Base-by-base conservation (phyloP, 2,888 invertebrate genomes). In the Mythimna vitellina region DNA sequence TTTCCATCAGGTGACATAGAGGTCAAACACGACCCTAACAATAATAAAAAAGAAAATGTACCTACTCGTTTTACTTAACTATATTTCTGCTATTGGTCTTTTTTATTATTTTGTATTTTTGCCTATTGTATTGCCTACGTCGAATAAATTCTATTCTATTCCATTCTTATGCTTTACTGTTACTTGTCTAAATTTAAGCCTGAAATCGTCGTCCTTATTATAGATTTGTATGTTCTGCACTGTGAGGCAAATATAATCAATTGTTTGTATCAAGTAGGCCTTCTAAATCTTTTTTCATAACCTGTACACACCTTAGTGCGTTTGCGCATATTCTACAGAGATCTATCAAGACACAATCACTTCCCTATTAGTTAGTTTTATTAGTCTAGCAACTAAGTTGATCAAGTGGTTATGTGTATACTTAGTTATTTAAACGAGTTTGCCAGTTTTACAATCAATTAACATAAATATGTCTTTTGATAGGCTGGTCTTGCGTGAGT, bases 341-440 rank as follows among this genome's bases (percentile, higher is more conserved):
- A 65, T 80, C 57, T 74, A 53, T 70, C 20, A 62, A 56, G 42
- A 25, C 7, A 20, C 68, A 58, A 65, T 67, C 62, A 81, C 82
- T 80, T 80, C 80, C 80, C 78, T 54, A 74, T 81, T 74, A 51
- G 64, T 65, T 57, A 61, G 49, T 69, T 69, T 73, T 81, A 81
- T 70, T 78, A 78, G 67, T 56, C 67, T 58, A 70, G 54, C 78
- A 67, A 78, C 74, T 62, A 56, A 58, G 78, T 67, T 78, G 73
- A 70, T 69, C 57, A 53, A 53, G 25, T 57, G 49, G 58, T 54
- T 73, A 66, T 61, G 12, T 81, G 32, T 35, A n/a, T 49, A 78
- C 54, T 49, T 46, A 70, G 25, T 60, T 64, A 67, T 51, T 61
- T 74, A 67, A 70, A 65, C n/a, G 57, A 60, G 35, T 51, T 38